Conservation (phyloP, 35 echinoderm and acorn worm species). For the Apostichopus parvimensis region DNA sequence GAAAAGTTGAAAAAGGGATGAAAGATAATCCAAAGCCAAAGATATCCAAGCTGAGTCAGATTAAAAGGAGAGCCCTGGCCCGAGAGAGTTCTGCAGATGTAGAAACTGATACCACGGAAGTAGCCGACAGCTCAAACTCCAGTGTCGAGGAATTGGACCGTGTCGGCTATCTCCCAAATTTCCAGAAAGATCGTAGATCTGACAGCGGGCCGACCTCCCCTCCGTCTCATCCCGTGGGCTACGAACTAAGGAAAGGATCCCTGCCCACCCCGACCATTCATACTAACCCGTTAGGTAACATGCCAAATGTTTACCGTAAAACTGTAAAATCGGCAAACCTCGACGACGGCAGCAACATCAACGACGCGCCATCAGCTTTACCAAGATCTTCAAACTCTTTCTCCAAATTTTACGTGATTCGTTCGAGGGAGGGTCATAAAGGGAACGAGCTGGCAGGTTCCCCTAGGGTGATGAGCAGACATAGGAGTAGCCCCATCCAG, state of each 20-base stretch:
- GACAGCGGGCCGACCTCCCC: not conserved
- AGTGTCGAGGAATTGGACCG: slow-evolving; percentile 49
- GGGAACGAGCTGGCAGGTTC: slow-evolving; percentile 26
- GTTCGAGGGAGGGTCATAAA: slow-evolving; percentile 11
- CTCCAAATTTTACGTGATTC: slow-evolving; percentile 62
- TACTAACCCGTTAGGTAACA: not conserved
- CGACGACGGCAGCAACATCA: not conserved
- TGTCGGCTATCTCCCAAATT: slow-evolving; percentile 41
- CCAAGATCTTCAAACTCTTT: slow-evolving; percentile 60
- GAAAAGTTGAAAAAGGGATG: not conserved
- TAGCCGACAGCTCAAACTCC: slow-evolving; percentile 41
- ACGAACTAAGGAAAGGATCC: slow-evolving; percentile 3
- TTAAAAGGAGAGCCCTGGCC: slow-evolving; percentile 16
- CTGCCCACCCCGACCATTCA: not conserved
- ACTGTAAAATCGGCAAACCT: slow-evolving; percentile 11
- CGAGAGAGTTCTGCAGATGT: not conserved
- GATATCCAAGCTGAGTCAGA: slow-evolving; percentile 31
- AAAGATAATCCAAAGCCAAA: slow-evolving; percentile 46
- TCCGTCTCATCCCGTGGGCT: not conserved
- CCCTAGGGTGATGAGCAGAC: not conserved
- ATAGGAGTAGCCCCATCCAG: slow-evolving; percentile 48
- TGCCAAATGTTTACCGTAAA: not conserved
- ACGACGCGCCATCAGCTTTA: not conserved
- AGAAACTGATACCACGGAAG: slow-evolving; percentile 53
- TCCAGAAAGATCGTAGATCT: slow-evolving; percentile 24